A percentile compares a stretch with the other conserved stretches of the same genome.
These are phyloP conservation scores for Oreortyx pictus DNA, from an alignment of 2,797 vertebrate species.

Conservation along the genomic window DNA sequence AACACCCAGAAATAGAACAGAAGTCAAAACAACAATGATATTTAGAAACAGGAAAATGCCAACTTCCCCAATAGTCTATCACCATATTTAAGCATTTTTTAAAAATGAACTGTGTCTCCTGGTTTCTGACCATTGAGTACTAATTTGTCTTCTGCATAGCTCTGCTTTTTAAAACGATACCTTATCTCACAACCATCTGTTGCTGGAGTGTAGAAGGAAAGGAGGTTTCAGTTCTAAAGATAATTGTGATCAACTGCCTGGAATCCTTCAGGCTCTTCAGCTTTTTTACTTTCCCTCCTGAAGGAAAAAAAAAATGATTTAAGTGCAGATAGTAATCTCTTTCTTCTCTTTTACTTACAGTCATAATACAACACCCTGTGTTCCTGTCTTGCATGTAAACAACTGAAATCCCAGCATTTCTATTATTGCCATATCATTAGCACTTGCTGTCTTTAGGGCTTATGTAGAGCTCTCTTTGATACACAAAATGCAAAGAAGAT, in stretches of 20 bases:
- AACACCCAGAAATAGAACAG: slow-evolving; percentile 10
- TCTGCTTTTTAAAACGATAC: neutral
- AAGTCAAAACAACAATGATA: slow-evolving; percentile 31
- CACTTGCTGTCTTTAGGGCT: neutral
- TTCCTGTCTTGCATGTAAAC: neutral
- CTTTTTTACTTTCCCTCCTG: neutral
- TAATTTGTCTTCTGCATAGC: neutral
- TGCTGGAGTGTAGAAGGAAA: neutral
- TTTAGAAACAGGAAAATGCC: slow-evolving; percentile 32
- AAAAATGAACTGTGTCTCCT: neutral
- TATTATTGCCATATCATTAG: neutral
- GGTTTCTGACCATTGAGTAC: neutral
- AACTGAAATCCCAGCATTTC: neutral
- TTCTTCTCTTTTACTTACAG: neutral
- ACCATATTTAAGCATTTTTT: neutral
- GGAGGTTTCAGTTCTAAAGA: neutral
- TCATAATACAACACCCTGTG: neutral
- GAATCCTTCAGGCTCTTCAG: neutral
- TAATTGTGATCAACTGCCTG: neutral
- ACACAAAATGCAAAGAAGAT: neutral
- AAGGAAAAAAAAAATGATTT: neutral
- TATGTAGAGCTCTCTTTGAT: neutral
- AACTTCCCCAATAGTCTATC: neutral
- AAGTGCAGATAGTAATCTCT: neutral
- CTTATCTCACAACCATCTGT: neutral